Evolutionary conservation across 23 tunicate genomes (phyloP).

Genomic region (Trididemnum clinides): DNA sequence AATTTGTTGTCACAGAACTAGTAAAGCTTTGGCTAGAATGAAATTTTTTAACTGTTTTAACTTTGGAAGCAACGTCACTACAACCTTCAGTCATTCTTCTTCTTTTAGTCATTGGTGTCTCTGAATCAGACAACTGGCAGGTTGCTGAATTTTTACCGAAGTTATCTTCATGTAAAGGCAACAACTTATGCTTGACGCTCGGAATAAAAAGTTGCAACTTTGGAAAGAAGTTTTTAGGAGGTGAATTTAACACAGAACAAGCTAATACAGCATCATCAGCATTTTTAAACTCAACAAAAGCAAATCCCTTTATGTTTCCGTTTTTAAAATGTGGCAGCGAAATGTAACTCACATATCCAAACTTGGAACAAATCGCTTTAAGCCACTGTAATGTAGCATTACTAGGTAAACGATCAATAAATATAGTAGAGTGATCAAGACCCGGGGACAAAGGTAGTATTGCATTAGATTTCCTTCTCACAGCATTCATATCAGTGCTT

Average conservation of each 20-base stretch:
- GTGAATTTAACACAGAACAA: slow-evolving; percentile 58
- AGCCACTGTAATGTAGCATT: slow-evolving; percentile 69
- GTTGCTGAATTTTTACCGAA: too few species aligned
- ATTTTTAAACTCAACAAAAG: slow-evolving; percentile 62
- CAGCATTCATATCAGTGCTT: not conserved
- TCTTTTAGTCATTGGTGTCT: too few species aligned
- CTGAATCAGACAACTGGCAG: too few species aligned
- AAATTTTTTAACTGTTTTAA: too few species aligned
- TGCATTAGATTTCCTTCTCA: not conserved
- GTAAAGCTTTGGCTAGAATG: too few species aligned
- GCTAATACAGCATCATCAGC: slow-evolving; percentile 63
- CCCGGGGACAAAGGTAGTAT: not conserved
- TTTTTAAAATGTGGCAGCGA: slow-evolving; percentile 59
- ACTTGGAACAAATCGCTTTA: slow-evolving; percentile 57
- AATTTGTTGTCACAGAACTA: too few species aligned
- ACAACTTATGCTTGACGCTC: not conserved
- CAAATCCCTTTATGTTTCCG: slow-evolving; percentile 61
- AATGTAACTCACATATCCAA: slow-evolving; percentile 57
- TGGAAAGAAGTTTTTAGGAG: slow-evolving; percentile 83
- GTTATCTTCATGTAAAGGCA: too few species aligned
- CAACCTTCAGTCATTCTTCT: too few species aligned
- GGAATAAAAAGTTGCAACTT: not conserved
- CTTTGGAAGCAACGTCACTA: too few species aligned
- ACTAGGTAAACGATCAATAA: slow-evolving; percentile 56
- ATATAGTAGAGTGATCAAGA: slow-evolving; percentile 9